phyloP scores from a whole-genome alignment of 2,888 invertebrate species.

The Nymphalis polychloros region DNA sequence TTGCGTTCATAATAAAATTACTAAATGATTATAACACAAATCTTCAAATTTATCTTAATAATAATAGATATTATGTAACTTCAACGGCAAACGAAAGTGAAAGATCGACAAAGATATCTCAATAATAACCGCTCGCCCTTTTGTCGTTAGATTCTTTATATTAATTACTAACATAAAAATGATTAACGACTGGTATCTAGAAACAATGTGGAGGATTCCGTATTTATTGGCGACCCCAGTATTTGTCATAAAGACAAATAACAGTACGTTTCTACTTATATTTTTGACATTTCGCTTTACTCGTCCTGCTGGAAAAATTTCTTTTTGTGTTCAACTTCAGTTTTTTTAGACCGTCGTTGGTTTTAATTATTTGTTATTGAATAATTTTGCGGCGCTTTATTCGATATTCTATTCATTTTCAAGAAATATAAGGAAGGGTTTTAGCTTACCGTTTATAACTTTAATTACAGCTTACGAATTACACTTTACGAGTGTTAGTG shows the following conservation, averaged over 20 bases:
- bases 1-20: no score
- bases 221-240: constrained; percentile 71
- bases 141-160: constrained; percentile 72
- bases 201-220: constrained; percentile 70
- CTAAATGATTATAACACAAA: background rate
- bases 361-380: background rate
- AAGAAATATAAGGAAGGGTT: no score
- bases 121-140: constrained; percentile 40
- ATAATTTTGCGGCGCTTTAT: no score
- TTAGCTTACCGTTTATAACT: no score
- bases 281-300: constrained; percentile 34
- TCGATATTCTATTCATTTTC: no score
- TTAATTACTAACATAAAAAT: constrained; percentile 80
- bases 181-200: constrained; percentile 74
- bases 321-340: constrained; percentile 1
- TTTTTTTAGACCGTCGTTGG: background rate
- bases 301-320: background rate
- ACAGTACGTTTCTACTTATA: constrained; percentile 53
- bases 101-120: constrained; percentile 35
- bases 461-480: no score
- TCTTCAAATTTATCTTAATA: constrained; percentile 3
- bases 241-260: constrained; percentile 76
- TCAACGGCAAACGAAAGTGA: constrained; percentile 23
- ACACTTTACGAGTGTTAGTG: no score
- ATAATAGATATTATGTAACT: constrained; percentile 11